Base-by-base conservation (phyloP, 1,140 invertebrate genomes). In the Thaumetopoea pityocampa region DNA sequence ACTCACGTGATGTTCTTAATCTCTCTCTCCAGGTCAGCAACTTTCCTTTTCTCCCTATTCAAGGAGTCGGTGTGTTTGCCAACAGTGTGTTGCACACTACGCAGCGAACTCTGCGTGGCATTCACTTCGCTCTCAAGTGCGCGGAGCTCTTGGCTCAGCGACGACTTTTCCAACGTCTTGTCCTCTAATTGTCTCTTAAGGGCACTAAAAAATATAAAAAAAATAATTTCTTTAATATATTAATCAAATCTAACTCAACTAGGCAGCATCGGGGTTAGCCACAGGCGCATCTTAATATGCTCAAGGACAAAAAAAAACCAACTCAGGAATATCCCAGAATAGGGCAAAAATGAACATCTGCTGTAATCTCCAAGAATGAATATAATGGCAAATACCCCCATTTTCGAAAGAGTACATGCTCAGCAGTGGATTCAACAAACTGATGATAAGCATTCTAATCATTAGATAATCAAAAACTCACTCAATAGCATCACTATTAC, bases 1-100 rank as follows among this genome's bases (percentile, higher is more conserved):
- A 60, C 69, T 68, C 8, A 78, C 73, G 54, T 44, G 33, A 73
- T 67, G 22, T 60, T 70, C 4, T 51, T 9, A 22, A 85, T 74
- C 51, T 82, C 78, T 26, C 48, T 45, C 16, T 74, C 45, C 12
- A 85, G 47, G 34, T 77, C 73, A 1, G 34, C 35, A 0, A 82
- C 34, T 26, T 83, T 80, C 16, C 52, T 49, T 7, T 65, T 51
- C 40, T 83, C 78, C 6, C 68, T 47, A 18, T 48, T 44, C 0
- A 66, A 43, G 18, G 61, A 38, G 12, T 81, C 74, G 2, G 38
- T 38, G n/a, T 66, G 53, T 24, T 70, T 74, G 12, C 45, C 45
- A 4, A 34, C n/a, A 1, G 45, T 19, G 17, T 55, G 30, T 24
- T 66, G 64, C 1, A 37, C 43, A 2, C 17, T 16, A 1, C 58